These are phyloP conservation scores for Deilephila porcellus DNA, from an alignment of 2,888 invertebrate genomes.

Conservation along the genomic window DNA sequence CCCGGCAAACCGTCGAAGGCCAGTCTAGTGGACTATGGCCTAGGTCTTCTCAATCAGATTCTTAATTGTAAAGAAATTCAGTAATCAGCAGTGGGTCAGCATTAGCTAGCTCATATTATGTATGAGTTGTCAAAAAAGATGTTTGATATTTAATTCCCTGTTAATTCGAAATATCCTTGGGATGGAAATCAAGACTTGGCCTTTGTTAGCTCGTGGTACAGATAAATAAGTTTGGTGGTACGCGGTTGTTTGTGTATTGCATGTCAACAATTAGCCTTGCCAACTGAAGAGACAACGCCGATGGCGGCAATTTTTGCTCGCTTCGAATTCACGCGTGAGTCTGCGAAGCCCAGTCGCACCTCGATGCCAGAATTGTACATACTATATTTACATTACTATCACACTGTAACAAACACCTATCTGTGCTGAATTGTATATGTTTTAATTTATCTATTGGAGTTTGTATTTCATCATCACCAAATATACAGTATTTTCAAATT, in stretches of 20 bases:
- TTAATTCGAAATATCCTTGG: background rate
- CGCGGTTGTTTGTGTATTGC: slow-evolving; percentile 35
- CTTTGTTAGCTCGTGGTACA: background rate
- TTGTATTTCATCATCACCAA: background rate
- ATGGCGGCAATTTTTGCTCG: slow-evolving; percentile 28
- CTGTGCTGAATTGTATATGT: no score
- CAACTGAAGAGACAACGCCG: slow-evolving; percentile 51
- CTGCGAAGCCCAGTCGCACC: slow-evolving; percentile 19
- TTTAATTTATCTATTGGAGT: background rate
- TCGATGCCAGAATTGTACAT: slow-evolving; percentile 46
- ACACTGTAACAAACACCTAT: slow-evolving; percentile 17
- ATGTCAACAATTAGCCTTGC: slow-evolving; percentile 47
- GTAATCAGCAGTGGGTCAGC: no score
- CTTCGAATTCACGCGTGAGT: slow-evolving; percentile 25
- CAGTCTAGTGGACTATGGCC: no score
- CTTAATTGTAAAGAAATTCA: no score
- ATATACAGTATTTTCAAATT: background rate
- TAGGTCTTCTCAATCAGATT: no score
- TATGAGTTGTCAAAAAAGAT: background rate
- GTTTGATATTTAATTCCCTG: background rate
- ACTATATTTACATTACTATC: slow-evolving; percentile 41
- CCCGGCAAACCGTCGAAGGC: no score
- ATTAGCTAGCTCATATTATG: no score
- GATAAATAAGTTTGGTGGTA: background rate
- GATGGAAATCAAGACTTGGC: background rate